Evolutionary conservation across 2,113 vertebrate species (phyloP), one percentile per base, ranked within the genome.

Genomic region (Colossoma macropomum): DNA sequence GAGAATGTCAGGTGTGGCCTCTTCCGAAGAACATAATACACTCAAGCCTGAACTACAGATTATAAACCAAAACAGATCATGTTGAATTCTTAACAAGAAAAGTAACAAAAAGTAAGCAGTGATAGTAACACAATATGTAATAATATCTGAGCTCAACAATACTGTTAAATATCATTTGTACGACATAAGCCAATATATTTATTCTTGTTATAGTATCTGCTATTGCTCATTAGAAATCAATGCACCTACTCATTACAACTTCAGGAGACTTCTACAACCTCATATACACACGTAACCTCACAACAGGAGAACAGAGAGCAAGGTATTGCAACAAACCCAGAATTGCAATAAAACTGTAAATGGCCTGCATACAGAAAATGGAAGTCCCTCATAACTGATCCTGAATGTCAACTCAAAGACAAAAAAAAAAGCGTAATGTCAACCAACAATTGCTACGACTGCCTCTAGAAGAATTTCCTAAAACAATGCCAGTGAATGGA

Each of bases 1-100:
- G 56, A 65, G 38, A 75, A 81, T 65, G 60, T 83, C 74, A 86
- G 81, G 84, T 75, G 82, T 84, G 84, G 85, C 65, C 54, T 73
- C 19, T 30, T 66, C 16, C 28, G 8, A 28, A 74, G n/a, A 85
- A 81, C 69, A 80, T 38, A 83, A 79, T 80, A 56, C 65, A 66
- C 17, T 65, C 62, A 79, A 23, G 41, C 25, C 30, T 80, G n/a
- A 60, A 72, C 54, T 56, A 50, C 4, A 3, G 54, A 76, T 66
- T 38, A 73, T 27, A 71, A 72, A 65, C 59, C 63, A 45, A 38
- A 80, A 72, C 48, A 34, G 73, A 65, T 77, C 54, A 50, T 56
- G 48, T 56, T 50, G 82, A 30, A 15, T 17, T 4, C 25, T 32
- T 54, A 19, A 48, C 21, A 79, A 71, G 68, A 25, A 71, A 69